Evolutionary conservation across 1,140 invertebrate genomes (phyloP), one percentile per base, ranked within the genome.

Genomic region (Drosophila kanapiae): DNA sequence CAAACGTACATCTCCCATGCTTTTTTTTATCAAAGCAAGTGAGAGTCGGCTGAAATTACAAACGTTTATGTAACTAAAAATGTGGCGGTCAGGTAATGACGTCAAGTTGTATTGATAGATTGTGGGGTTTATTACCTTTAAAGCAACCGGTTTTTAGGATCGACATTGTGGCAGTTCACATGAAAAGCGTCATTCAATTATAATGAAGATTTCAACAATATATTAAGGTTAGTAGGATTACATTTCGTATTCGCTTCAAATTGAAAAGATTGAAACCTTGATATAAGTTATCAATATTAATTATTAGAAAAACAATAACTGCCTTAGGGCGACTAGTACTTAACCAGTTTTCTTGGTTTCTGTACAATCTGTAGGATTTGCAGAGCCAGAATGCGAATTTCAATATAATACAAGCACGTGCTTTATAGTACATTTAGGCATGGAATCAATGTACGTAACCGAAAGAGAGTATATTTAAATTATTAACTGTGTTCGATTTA

Each of bases 1-100:
- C 8, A 4, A 42, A 35, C 14, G 11, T 38, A 13, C 45, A 18
- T 35, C 23, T 47, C 40, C 4, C 1, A 56, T 56, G 38, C 31
- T 35, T 14, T 71, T 49, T 60, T 71, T 49, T 60, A 42, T 72
- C 37, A 37, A 35, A 11, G 18, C 6, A 1, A 29, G 33, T 23
- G 23, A 27, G 9, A 31, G 11, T n/a, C 18, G 33, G 33, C 27
- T 13, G 10, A 23, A 27, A 48, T 48, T 33, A 53, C n/a, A 48
- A 11, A 18, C 8, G 27, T 18, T 58, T 58, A 29, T 43, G 23
- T 43, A 29, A 58, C 14, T 42, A 6, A 13, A 58, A 10, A 10
- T 9, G 35, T 10, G 9, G 3, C 9, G 9, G 9, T 27, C 14
- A 11, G 45, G 7, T 13, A 54, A 6, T 23, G 16, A 23, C 16